These are phyloP conservation scores for Erpetoichthys calabaricus DNA, from an alignment of 2,797 vertebrate species.

Conservation along the genomic window DNA sequence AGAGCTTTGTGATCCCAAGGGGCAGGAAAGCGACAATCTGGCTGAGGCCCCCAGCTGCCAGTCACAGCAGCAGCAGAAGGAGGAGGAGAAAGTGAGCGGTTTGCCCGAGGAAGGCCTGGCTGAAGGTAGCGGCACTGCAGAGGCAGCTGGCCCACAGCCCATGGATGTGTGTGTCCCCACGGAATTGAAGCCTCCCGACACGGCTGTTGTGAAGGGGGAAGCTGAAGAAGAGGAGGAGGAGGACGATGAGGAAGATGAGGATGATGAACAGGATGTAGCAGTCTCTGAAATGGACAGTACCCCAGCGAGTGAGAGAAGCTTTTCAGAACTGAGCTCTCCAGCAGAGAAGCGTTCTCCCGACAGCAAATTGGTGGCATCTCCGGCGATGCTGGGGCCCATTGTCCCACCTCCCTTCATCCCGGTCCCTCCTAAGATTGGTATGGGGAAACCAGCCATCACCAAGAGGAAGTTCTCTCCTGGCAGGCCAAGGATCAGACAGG, in stretches of 20 bases:
- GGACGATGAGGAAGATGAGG: slow-evolving; percentile 8
- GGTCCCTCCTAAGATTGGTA: slow-evolving; percentile 87
- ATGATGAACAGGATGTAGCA: slow-evolving; percentile 16
- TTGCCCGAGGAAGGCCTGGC: slow-evolving; percentile 9
- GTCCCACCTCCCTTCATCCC: slow-evolving; percentile 73
- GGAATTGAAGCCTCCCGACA: slow-evolving; percentile 19
- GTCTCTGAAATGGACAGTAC: slow-evolving; percentile 38
- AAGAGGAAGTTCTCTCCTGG: slow-evolving; percentile 94
- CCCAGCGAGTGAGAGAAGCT: slow-evolving; percentile 40
- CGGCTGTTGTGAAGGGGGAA: slow-evolving; percentile 16
- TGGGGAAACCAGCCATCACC: slow-evolving; percentile 92
- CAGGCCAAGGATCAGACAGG: slow-evolving; percentile 84
- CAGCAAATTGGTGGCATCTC: slow-evolving; percentile 32
- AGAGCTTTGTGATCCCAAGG: not conserved
- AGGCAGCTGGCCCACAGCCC: no score
- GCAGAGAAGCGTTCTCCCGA: slow-evolving; percentile 39
- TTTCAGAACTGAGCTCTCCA: slow-evolving; percentile 44
- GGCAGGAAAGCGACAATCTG: not conserved
- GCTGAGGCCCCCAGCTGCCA: not conserved
- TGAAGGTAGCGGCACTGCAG: no score
- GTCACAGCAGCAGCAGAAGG: slow-evolving; percentile 23
- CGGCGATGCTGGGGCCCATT: slow-evolving; percentile 19
- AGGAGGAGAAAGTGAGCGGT: slow-evolving; percentile 20
- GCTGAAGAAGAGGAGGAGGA: slow-evolving; percentile 19
- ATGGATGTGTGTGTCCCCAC: not conserved